phyloP scores from a whole-genome alignment of 2,797 vertebrate species.

The Cottoperca gobio region DNA sequence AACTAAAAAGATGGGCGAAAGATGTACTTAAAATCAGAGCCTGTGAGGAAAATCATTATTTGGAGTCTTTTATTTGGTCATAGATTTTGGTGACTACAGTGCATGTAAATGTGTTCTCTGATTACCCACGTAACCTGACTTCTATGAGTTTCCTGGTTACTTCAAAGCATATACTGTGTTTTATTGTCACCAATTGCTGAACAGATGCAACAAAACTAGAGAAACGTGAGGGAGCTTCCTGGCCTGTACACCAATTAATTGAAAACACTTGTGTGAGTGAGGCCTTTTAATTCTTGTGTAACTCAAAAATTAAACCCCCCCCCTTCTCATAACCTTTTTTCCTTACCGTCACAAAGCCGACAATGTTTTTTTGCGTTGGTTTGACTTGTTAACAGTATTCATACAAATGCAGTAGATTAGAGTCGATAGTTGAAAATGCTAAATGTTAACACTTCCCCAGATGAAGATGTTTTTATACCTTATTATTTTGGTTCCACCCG shows the following conservation, averaged over 20 bases:
- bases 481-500: not conserved
- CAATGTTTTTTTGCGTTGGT: not conserved
- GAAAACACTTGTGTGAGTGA: conserved; percentile 1
- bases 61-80: no score
- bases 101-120: not conserved
- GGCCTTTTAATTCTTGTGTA: not conserved
- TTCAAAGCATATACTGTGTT: not conserved
- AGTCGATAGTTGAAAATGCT: conserved; percentile 22
- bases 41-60: no score
- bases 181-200: not conserved
- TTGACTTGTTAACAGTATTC: conserved; percentile 30
- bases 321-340: conserved; percentile 7
- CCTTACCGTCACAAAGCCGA: not conserved
- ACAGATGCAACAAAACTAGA: not conserved
- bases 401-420: conserved; percentile 10
- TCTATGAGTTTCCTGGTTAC: not conserved
- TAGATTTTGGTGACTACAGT: not conserved
- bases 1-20: no score
- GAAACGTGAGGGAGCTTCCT: not conserved
- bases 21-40: no score
- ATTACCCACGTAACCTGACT: not conserved
- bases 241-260: not conserved
- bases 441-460: not conserved
- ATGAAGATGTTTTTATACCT: conserved; percentile 6
- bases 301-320: not conserved